These are phyloP conservation scores for Scortum barcoo DNA, from an alignment of 2,113 vertebrate species.

Conservation along the genomic window DNA sequence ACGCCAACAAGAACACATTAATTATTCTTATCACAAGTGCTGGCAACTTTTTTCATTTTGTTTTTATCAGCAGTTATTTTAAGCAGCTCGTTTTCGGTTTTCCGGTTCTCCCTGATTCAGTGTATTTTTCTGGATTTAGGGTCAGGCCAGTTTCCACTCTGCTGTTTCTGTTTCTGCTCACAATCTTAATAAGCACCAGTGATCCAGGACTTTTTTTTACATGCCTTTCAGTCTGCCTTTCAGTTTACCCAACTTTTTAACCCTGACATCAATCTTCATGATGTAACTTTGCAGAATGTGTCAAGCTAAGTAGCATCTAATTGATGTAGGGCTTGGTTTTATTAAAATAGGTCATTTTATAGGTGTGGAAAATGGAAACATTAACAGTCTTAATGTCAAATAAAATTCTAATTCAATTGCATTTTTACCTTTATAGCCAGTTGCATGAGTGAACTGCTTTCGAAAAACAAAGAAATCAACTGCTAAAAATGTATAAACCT, in stretches of 20 bases:
- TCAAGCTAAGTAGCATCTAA: constrained; percentile 15
- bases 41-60: neutral
- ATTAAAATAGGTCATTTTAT: constrained; percentile 22
- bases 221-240: constrained; percentile 19
- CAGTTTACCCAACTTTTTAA: constrained; percentile 41
- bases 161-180: constrained; percentile 21
- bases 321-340: neutral
- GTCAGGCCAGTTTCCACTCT: constrained; percentile 31
- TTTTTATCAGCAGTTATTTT: constrained; percentile 40
- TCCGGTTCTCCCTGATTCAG: constrained; percentile 1
- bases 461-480: neutral
- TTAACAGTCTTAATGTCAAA: constrained; percentile 29
- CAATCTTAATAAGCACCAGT: constrained; percentile 32
- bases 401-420: constrained; percentile 39
- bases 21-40: constrained; percentile 13
- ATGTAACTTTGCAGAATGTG: neutral
- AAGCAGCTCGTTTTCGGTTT: constrained; percentile 35
- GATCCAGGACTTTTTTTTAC: constrained; percentile 37
- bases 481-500: constrained; percentile 6
- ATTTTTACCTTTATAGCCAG: constrained; percentile 2
- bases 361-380: constrained; percentile 5
- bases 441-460: neutral
- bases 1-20: neutral
- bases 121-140: constrained; percentile 21
- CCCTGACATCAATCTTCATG: constrained; percentile 24